Evolutionary conservation across 64 coral and sea anemone species (phyloP), one percentile per base, ranked within the genome.

Genomic region (Platygyra sinensis): DNA sequence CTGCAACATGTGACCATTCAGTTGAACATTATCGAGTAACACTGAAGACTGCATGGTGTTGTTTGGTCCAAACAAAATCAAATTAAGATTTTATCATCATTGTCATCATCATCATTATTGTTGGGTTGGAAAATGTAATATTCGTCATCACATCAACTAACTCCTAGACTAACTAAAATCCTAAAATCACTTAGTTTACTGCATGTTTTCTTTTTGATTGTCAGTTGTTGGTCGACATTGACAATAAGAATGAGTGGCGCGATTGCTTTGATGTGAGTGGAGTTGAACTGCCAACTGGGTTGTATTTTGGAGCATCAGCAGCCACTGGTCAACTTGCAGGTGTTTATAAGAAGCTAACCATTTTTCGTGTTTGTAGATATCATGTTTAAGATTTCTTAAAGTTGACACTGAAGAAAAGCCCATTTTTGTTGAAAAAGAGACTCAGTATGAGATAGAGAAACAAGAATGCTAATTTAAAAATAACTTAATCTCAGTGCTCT

Each of bases 311-410:
- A 28, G 87, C 89, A n/a, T 93, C 93, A 10, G 93, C 96, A 16
- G 94, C 96, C 9, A 98, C 96, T 60, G 96, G 96, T 11, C 90
- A 98, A 36, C 78, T 98, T 24, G 96, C 96, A 90, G 96, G 96
- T 98, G 80, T 72, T 46, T 65, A 82, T 49, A 27, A 27, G 10
- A 46, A 5, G 42, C 42, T 46, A 6, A 10, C 22, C 0, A 67
- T 8, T 5, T 67, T 62, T 17, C 10, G 7, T 62, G 20, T 22
- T 62, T 62, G 20, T 22, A 22, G 2, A 13, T 25, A 4, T 25
- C 19, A 67, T 24, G 9, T 67, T 8, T 57, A 57, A 15, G 15
- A 57, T 16, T 14, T 57, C 54, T 36, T 36, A 15, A 13, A 16
- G 54, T 57, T 57, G 1, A 6, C 54, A 57, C 0, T 15, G 15